A percentile compares a stretch with the other conserved stretches of the same genome.
phyloP scores from a whole-genome alignment of 2,888 invertebrate genomes.

The Acrobeloides nanus region DNA sequence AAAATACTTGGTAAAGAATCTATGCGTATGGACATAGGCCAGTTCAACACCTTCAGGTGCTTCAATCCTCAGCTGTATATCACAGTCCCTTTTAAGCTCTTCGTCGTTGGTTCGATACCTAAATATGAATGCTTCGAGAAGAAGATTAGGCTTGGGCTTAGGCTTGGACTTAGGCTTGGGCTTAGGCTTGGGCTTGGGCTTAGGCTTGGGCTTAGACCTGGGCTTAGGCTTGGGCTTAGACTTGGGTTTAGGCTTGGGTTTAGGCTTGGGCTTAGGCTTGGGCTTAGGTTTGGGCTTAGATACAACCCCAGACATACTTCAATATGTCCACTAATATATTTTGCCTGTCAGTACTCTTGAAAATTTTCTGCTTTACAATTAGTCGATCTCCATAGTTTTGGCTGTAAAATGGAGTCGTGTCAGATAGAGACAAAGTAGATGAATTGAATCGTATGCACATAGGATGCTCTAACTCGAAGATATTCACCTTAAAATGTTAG shows the following conservation, averaged over 20 bases:
- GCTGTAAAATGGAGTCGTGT: slow-evolving; percentile 36
- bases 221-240: no score
- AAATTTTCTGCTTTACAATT: no score
- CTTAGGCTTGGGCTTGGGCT: slow-evolving; percentile 6
- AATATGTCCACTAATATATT: no score
- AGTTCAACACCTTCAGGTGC: slow-evolving; percentile 61
- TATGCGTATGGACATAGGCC: slow-evolving; percentile 64
- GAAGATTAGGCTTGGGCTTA: slow-evolving; percentile 6
- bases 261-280: no score
- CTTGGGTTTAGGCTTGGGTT: no score
- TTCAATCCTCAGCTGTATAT: slow-evolving; percentile 68
- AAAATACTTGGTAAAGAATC: no score
- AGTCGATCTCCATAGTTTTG: slow-evolving; percentile 68
- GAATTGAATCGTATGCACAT: slow-evolving; percentile 27
- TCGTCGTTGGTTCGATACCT: slow-evolving; percentile 57
- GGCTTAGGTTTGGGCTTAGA: no score
- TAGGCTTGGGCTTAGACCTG: slow-evolving; percentile 4
- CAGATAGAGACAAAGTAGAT: slow-evolving; percentile 31
- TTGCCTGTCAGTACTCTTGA: no score
- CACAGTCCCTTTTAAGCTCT: slow-evolving; percentile 59
- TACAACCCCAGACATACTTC: no score
- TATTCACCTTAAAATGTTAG: slow-evolving; percentile 19
- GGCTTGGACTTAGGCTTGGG: background rate
- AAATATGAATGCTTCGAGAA: slow-evolving; percentile 17
- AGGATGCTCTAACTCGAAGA: slow-evolving; percentile 28